These are phyloP conservation scores for Gnathonemus echidnorhynchus DNA, from an alignment of 2,113 vertebrate genomes.

Conservation along the genomic window DNA sequence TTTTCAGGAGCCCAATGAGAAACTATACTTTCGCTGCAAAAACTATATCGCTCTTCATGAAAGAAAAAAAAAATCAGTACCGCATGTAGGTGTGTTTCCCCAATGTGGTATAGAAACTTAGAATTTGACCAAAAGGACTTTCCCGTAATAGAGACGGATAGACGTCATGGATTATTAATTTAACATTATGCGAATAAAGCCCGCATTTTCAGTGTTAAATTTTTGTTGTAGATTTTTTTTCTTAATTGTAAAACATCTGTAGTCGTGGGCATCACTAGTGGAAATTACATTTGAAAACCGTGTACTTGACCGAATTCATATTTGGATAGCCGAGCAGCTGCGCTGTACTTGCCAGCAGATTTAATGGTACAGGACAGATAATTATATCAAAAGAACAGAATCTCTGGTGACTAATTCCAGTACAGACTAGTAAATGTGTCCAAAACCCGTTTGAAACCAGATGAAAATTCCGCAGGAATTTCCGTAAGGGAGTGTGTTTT, in stretches of 20 bases:
- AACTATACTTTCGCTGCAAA: background rate
- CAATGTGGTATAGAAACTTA: background rate
- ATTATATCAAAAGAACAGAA: background rate
- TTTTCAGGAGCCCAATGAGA: background rate
- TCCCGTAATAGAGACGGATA: background rate
- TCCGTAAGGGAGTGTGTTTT: background rate
- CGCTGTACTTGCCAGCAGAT: background rate
- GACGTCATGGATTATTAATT: background rate
- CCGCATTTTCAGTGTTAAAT: background rate
- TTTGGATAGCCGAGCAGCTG: background rate
- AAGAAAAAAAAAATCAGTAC: background rate
- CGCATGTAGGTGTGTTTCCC: background rate
- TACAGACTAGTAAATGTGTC: background rate
- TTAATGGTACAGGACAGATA: background rate
- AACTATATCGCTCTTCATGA: background rate
- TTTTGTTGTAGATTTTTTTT: background rate
- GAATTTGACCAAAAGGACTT: background rate
- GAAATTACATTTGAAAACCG: background rate
- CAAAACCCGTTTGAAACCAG: background rate
- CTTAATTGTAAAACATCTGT: background rate
- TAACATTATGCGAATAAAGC: background rate
- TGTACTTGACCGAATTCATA: background rate
- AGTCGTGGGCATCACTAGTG: background rate
- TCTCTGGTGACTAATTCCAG: background rate
- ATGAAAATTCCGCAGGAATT: background rate